Evolutionary conservation across 1,140 invertebrate genomes (phyloP).

Genomic region (Leptoteleia sp.): DNA sequence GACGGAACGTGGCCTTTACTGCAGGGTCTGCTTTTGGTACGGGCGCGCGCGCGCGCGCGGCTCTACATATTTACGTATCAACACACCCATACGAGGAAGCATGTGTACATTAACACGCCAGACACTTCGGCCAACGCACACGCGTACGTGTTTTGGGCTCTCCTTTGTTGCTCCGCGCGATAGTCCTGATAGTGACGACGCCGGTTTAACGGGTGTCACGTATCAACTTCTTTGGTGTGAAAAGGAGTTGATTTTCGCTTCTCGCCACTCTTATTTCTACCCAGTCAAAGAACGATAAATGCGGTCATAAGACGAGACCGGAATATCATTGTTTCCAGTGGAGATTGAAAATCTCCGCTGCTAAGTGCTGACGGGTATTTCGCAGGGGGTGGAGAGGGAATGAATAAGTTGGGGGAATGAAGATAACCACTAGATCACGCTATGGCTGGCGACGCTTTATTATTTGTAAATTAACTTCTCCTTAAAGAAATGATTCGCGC

Average conservation of each 20-base stretch:
- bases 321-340: slow-evolving; percentile 29
- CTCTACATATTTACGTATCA: no score
- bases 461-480: no score
- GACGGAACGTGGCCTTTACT: slow-evolving; percentile 38
- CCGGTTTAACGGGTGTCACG: slow-evolving; percentile 79
- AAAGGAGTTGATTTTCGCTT: slow-evolving; percentile 32
- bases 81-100: neutral
- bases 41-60: slow-evolving; percentile 1
- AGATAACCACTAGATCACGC: no score
- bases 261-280: slow-evolving; percentile 2
- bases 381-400: neutral
- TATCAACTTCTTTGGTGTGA: slow-evolving; percentile 40
- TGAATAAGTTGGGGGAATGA: slow-evolving; percentile 1
- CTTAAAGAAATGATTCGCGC: no score
- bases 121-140: slow-evolving; percentile 49
- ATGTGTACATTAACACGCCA: slow-evolving; percentile 37
- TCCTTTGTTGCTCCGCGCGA: slow-evolving; percentile 74
- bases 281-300: slow-evolving; percentile 10
- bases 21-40: slow-evolving; percentile 30
- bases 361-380: slow-evolving; percentile 16
- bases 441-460: no score
- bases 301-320: slow-evolving; percentile 24
- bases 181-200: slow-evolving; percentile 66
- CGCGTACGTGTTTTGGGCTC: slow-evolving; percentile 66
- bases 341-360: slow-evolving; percentile 20